Conservation (phyloP, 2,113 vertebrate species). For the Ceratotherium simum region DNA sequence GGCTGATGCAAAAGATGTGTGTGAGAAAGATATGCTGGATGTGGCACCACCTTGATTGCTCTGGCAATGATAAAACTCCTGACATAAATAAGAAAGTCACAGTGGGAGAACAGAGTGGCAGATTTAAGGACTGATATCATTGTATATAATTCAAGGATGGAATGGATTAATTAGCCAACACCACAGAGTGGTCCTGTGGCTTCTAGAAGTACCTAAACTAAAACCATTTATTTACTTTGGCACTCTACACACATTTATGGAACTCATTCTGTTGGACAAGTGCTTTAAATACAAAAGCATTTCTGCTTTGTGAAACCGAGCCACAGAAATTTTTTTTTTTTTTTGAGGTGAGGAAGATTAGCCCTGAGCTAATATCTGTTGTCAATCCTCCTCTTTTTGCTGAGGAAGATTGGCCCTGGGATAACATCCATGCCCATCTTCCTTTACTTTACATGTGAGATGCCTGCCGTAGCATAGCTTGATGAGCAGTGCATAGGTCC, state of each 20-base stretch:
- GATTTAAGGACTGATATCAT: not conserved
- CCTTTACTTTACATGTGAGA: too few relatives aligned
- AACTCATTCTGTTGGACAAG: not conserved
- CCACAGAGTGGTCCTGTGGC: not conserved
- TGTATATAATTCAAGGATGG: not conserved
- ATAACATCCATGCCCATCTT: too few relatives aligned
- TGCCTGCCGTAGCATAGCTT: too few relatives aligned
- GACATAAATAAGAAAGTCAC: not conserved
- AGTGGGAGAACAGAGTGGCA: not conserved
- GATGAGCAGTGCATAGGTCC: too few relatives aligned
- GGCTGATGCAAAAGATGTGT: not conserved
- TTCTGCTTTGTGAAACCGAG: not conserved
- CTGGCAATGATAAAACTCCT: not conserved
- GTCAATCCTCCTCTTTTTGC: too few relatives aligned
- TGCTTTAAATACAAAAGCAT: not conserved
- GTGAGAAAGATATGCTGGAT: not conserved
- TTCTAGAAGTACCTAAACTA: constrained; percentile 10
- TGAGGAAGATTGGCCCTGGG: too few relatives aligned
- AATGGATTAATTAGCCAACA: not conserved
- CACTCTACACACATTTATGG: not conserved
- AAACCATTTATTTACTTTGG: not conserved
- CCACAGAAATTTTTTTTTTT: not conserved
- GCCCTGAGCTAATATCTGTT: too few relatives aligned
- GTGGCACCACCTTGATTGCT: not conserved
- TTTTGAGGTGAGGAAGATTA: too few relatives aligned